Conservation (phyloP, 2,888 invertebrate species). For the Trypoxylon attenuatum region DNA sequence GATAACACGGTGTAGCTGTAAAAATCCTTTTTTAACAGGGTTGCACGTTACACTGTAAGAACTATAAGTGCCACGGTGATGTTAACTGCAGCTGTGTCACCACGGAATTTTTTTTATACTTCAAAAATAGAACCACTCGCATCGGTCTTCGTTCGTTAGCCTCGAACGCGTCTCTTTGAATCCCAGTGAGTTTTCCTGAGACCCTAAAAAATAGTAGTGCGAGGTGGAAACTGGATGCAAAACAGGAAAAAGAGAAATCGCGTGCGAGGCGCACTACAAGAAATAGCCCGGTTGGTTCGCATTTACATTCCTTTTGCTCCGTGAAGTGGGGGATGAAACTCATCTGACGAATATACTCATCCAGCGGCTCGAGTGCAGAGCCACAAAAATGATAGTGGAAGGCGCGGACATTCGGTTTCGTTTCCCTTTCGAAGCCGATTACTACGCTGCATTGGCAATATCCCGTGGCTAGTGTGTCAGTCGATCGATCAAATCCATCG, state of each 20-base stretch:
- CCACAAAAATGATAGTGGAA: background rate
- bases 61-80: too few species aligned
- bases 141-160: conserved; percentile 24
- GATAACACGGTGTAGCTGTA: too few species aligned
- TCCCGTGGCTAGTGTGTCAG: background rate
- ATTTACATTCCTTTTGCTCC: background rate
- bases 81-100: conserved; percentile 40
- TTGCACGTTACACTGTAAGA: too few species aligned
- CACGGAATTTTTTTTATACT: conserved; percentile 37
- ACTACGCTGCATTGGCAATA: background rate
- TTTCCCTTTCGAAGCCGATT: background rate
- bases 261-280: background rate
- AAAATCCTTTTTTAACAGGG: too few species aligned
- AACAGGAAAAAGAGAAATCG: background rate
- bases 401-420: background rate
- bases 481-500: background rate
- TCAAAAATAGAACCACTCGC: conserved; percentile 52
- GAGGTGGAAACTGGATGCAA: background rate
- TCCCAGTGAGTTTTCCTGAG: conserved; percentile 30
- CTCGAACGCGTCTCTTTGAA: too few species aligned
- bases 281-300: background rate
- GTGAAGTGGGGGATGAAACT: background rate
- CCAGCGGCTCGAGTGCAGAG: background rate
- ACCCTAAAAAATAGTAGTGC: conserved; percentile 20
- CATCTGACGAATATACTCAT: background rate